Percentiles rank a stretch among this genome's conserved stretches.
Conservation (phyloP, 2,797 vertebrate genomes). For the Anabas testudineus region DNA sequence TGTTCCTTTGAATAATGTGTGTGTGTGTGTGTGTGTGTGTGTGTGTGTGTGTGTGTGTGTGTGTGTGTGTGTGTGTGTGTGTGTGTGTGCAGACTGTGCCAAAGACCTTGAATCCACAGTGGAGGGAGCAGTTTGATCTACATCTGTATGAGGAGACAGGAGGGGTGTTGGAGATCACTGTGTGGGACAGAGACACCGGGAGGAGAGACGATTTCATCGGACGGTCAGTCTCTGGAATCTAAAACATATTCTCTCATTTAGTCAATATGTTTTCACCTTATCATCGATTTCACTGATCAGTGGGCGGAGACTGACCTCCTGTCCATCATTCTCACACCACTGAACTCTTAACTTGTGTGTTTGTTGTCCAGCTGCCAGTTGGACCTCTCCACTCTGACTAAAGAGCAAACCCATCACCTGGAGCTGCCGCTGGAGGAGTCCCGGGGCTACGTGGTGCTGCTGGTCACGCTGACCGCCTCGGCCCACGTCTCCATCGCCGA, state of each 20-base stretch:
- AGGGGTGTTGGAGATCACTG: slow-evolving; percentile 91
- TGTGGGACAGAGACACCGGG: slow-evolving; percentile 94
- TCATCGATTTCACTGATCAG: no score
- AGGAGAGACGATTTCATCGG: slow-evolving; percentile 96
- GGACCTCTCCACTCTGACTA: slow-evolving; percentile 88
- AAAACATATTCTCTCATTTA: no score
- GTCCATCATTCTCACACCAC: no score
- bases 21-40: slow-evolving; percentile 8
- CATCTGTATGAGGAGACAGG: slow-evolving; percentile 92
- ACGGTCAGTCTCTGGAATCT: slow-evolving; percentile 84
- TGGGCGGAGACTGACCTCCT: no score
- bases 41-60: slow-evolving; percentile 9
- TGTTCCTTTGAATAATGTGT: not conserved
- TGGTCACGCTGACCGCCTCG: slow-evolving; percentile 92
- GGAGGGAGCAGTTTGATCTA: slow-evolving; percentile 96
- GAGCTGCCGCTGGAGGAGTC: slow-evolving; percentile 89
- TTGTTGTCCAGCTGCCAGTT: slow-evolving; percentile 86
- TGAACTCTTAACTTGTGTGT: no score
- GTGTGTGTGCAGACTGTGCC: slow-evolving; percentile 85
- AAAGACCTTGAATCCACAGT: slow-evolving; percentile 95
- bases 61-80: slow-evolving; percentile 7
- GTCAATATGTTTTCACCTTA: no score
- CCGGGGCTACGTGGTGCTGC: slow-evolving; percentile 87
- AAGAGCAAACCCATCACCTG: slow-evolving; percentile 91
- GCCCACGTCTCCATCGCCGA: slow-evolving; percentile 89